Evolutionary conservation across 2,888 invertebrate genomes (phyloP).

Genomic region (Germaria angustata): DNA sequence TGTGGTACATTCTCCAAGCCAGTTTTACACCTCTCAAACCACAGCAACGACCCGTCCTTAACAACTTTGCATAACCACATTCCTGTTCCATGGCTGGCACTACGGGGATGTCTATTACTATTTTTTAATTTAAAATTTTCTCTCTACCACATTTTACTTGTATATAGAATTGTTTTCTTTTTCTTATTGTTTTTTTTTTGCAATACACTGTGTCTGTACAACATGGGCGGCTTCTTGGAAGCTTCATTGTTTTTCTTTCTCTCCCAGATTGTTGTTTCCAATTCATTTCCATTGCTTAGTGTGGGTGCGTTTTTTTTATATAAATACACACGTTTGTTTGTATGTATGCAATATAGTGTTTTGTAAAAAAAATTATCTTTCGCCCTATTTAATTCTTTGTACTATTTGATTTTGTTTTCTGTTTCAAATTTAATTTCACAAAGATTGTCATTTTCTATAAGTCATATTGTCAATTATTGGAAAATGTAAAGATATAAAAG

Average conservation of each 20-base stretch:
- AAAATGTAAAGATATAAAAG: not conserved
- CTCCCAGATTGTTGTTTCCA: conserved; percentile 25
- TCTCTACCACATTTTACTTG: conserved; percentile 22
- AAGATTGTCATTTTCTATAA: conserved; percentile 52
- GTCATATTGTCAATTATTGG: conserved; percentile 14
- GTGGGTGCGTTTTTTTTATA: not conserved
- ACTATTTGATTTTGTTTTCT: conserved; percentile 16
- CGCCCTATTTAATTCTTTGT: not conserved
- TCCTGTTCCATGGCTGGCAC: not conserved
- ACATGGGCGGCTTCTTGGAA: conserved; percentile 52
- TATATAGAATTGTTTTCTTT: not conserved
- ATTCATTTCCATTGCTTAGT: conserved; percentile 21
- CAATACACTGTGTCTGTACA: conserved; percentile 29
- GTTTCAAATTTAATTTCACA: conserved; percentile 37
- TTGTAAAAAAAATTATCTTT: not conserved
- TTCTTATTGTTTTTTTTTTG: not conserved
- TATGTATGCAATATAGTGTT: not conserved
- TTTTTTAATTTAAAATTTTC: conserved; percentile 22
- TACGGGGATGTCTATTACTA: not conserved
- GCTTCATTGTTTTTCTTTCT: conserved; percentile 12
- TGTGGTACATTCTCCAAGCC: not conserved
- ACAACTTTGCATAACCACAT: conserved; percentile 39
- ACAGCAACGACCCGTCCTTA: not conserved
- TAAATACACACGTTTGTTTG: not conserved
- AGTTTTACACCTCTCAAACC: not conserved